A percentile compares a stretch with the other conserved stretches of the same genome.
Conservation (phyloP, 2,113 vertebrate species). For the Phalacrocorax carbo region DNA sequence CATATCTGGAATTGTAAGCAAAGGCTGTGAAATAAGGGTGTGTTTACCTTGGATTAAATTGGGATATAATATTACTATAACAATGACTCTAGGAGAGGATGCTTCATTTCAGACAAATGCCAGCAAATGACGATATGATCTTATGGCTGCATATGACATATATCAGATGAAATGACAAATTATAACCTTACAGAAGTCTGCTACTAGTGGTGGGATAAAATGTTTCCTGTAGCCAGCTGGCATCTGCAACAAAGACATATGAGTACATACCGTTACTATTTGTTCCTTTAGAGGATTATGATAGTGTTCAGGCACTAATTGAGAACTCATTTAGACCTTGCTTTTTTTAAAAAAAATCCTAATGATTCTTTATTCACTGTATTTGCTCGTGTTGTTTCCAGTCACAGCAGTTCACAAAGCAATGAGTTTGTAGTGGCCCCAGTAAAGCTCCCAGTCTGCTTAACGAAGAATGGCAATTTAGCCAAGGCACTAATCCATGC, state of each 20-base stretch:
- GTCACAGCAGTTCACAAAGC: not conserved
- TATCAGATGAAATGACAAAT: not conserved
- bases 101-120: not conserved
- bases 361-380: not conserved
- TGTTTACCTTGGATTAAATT: not conserved
- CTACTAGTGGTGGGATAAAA: not conserved
- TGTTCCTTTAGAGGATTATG: not conserved
- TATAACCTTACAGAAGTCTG: not conserved
- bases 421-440: not conserved
- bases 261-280: not conserved
- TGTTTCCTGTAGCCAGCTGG: not conserved
- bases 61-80: not conserved
- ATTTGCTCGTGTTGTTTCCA: not conserved
- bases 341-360: not conserved
- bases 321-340: not conserved
- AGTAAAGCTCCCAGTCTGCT: not conserved
- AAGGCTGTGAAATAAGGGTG: not conserved
- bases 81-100: not conserved
- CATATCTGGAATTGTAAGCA: not conserved
- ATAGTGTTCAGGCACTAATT: not conserved
- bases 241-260: not conserved
- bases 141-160: not conserved
- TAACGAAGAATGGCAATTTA: not conserved
- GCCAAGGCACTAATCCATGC: not conserved
- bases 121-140: not conserved